These are phyloP conservation scores for Accipiter virgatus DNA, from an alignment of 2,113 vertebrate genomes.

Conservation along the genomic window DNA sequence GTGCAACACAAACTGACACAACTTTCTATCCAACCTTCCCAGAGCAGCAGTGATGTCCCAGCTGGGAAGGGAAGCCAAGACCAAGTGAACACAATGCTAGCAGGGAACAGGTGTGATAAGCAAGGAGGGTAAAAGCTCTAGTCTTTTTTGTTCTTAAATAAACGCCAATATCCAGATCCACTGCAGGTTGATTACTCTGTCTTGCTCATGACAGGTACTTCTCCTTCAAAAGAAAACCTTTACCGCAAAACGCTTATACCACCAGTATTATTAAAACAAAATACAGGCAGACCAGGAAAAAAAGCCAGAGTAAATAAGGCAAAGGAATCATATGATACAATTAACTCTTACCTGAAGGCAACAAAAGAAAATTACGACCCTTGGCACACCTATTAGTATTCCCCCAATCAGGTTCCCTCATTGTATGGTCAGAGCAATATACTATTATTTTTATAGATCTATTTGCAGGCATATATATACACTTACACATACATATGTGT, in stretches of 20 bases:
- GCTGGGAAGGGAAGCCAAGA: not conserved
- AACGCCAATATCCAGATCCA: not conserved
- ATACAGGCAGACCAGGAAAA: conserved; percentile 9
- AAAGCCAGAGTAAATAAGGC: not conserved
- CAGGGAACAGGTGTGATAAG: not conserved
- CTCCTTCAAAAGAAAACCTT: not conserved
- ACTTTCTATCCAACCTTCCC: not conserved
- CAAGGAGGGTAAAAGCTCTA: not conserved
- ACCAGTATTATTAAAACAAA: conserved; percentile 52
- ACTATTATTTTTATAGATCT: not conserved
- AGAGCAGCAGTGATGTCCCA: not conserved
- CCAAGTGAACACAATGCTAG: not conserved
- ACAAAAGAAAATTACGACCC: not conserved
- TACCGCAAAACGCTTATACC: not conserved
- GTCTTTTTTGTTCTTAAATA: not conserved
- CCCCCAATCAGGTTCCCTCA: not conserved
- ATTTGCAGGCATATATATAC: not conserved
- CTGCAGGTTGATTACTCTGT: not conserved
- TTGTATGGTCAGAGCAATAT: not conserved
- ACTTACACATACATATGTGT: not conserved
- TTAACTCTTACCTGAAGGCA: not conserved
- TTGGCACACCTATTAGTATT: not conserved
- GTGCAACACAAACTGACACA: not conserved
- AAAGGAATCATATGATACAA: conserved; percentile 27
- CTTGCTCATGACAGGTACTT: not conserved